phyloP scores from a whole-genome alignment of 2,888 invertebrate species.

The Epistrophella euchroma region DNA sequence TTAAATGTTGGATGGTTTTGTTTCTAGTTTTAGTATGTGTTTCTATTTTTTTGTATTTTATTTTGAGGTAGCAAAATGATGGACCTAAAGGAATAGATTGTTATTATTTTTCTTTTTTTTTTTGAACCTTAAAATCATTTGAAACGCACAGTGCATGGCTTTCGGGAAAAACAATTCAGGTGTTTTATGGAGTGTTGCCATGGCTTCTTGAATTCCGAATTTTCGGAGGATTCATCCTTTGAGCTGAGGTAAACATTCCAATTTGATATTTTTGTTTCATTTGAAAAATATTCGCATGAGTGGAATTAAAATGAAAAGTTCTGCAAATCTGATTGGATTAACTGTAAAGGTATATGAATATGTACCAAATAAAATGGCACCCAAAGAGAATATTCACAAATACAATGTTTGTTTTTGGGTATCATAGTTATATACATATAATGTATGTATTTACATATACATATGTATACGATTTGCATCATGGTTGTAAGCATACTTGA shows the following conservation, averaged over 20 bases:
- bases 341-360: background rate
- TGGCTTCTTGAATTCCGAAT: constrained; percentile 21
- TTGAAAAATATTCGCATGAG: constrained; percentile 32
- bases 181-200: constrained; percentile 10
- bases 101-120: background rate
- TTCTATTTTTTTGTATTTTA: background rate
- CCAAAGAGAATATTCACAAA: background rate
- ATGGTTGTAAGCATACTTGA: too few relatives aligned
- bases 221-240: background rate
- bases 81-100: constrained; percentile 4
- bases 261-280: constrained; percentile 25
- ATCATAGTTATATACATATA: too few relatives aligned
- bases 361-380: background rate
- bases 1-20: constrained; percentile 34
- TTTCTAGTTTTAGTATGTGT: constrained; percentile 23
- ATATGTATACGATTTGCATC: too few relatives aligned
- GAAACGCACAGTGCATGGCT: background rate
- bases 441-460: too few relatives aligned
- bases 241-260: constrained; percentile 18
- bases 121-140: background rate
- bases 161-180: constrained; percentile 3
- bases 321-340: background rate
- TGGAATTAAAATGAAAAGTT: constrained; percentile 22
- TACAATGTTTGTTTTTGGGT: background rate
- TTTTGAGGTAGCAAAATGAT: constrained; percentile 2